A percentile compares a stretch with the other conserved stretches of the same genome.
These are phyloP conservation scores for Capitulum mitella DNA, from an alignment of 2,888 invertebrate genomes.

Conservation along the genomic window DNA sequence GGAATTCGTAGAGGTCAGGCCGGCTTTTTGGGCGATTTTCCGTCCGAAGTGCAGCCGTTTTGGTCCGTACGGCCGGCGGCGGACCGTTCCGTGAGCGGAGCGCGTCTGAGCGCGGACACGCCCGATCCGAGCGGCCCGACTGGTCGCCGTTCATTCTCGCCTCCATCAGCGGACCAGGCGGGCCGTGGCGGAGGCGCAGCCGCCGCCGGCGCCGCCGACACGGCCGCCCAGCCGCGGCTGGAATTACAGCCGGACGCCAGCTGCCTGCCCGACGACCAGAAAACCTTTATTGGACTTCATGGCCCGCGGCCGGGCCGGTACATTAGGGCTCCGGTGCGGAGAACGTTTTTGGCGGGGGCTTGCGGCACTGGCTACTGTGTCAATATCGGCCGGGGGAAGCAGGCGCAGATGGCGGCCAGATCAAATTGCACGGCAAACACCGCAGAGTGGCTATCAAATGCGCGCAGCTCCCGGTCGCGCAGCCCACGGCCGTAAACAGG, in stretches of 20 bases:
- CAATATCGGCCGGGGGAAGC: neutral
- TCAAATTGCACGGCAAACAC: neutral
- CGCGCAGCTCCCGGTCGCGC: no score
- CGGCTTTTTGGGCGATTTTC: no score
- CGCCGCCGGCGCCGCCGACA: neutral
- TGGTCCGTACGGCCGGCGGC: neutral
- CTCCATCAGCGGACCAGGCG: slow-evolving; percentile 3
- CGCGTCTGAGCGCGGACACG: no score
- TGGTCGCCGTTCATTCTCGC: no score
- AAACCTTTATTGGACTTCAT: neutral
- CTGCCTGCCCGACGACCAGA: neutral
- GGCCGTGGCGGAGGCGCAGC: no score
- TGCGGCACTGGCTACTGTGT: neutral
- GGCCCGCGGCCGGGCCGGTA: neutral
- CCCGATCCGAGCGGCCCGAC: no score
- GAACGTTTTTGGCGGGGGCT: neutral
- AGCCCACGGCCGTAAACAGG: no score
- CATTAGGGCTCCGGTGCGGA: neutral
- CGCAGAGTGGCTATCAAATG: no score
- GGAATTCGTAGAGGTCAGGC: no score
- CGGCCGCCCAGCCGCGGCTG: neutral
- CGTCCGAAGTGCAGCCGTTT: neutral
- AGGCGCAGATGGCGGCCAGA: neutral
- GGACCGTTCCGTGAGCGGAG: neutral
- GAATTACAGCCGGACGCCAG: neutral